Conservation (phyloP, 2,113 vertebrate species). For the Chascanopsetta lugubris region DNA sequence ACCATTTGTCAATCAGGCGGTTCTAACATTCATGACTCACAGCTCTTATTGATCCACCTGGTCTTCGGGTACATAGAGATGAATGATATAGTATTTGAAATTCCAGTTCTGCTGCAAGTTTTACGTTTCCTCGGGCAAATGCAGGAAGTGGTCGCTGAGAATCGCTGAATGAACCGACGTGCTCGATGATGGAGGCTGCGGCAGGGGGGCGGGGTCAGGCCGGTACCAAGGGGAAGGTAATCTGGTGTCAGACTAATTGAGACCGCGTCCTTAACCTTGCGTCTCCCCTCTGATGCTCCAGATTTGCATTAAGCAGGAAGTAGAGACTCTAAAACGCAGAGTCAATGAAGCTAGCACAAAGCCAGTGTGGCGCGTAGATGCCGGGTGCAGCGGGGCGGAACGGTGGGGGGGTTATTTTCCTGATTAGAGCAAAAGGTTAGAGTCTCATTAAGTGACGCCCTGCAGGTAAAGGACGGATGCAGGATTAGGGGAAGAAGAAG, state of each 20-base stretch:
- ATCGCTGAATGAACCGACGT: conserved; percentile 2
- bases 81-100: too few relatives aligned
- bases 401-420: conserved; percentile 18
- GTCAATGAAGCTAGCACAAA: neutral
- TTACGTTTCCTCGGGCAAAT: too few relatives aligned
- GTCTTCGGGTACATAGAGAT: too few relatives aligned
- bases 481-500: neutral
- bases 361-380: neutral
- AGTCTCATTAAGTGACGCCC: conserved; percentile 57
- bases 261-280: conserved; percentile 14
- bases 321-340: neutral
- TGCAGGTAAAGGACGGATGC: conserved; percentile 29
- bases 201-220: conserved; percentile 17
- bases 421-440: conserved; percentile 36
- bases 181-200: neutral
- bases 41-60: too few relatives aligned
- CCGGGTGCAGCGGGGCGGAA: conserved; percentile 16
- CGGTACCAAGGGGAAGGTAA: conserved; percentile 18
- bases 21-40: too few relatives aligned
- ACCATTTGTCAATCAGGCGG: too few relatives aligned
- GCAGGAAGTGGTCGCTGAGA: neutral
- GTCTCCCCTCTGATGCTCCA: neutral
- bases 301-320: neutral
- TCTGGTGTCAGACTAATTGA: conserved; percentile 21
- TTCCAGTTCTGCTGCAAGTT: too few relatives aligned